These are phyloP conservation scores for Leptinotarsa rubiginosa DNA, from an alignment of 2,888 invertebrate genomes.

Conservation along the genomic window DNA sequence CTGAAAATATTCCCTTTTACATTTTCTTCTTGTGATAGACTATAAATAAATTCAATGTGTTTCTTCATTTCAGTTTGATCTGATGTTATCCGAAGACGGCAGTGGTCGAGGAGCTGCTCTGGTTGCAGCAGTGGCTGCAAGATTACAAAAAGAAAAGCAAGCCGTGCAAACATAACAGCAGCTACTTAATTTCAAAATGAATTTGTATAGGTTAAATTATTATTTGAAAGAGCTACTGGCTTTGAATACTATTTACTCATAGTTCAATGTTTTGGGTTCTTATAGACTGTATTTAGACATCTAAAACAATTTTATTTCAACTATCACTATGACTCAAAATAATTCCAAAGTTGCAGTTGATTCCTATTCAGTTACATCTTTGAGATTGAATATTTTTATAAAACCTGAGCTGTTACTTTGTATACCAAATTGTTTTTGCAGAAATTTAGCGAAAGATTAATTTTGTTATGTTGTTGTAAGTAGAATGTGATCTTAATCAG, in stretches of 20 bases:
- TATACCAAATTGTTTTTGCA: constrained; percentile 13
- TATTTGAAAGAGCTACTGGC: constrained; percentile 21
- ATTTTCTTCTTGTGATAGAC: not conserved
- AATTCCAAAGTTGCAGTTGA: constrained; percentile 24
- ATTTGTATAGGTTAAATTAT: constrained; percentile 28
- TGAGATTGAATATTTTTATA: constrained; percentile 22
- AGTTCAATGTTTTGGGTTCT: constrained; percentile 28
- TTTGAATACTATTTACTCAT: constrained; percentile 22
- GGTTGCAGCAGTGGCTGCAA: constrained; percentile 90
- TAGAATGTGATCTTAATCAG: constrained; percentile 4
- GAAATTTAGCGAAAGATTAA: constrained; percentile 14
- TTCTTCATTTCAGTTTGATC: constrained; percentile 77
- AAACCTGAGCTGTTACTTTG: constrained; percentile 18
- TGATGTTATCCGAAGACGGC: constrained; percentile 96
- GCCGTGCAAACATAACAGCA: constrained; percentile 74
- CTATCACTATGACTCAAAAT: constrained; percentile 28
- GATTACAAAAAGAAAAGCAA: constrained; percentile 35
- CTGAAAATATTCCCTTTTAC: not conserved
- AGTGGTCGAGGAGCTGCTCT: constrained; percentile 96
- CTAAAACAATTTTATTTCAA: constrained; percentile 27
- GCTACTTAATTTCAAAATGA: constrained; percentile 71
- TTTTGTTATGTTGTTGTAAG: constrained; percentile 22
- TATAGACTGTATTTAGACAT: constrained; percentile 37
- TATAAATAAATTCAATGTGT: not conserved
- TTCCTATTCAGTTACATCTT: not conserved